These are phyloP conservation scores for Pongo abelii DNA, from an alignment of 2,113 vertebrate genomes.

Conservation along the genomic window DNA sequence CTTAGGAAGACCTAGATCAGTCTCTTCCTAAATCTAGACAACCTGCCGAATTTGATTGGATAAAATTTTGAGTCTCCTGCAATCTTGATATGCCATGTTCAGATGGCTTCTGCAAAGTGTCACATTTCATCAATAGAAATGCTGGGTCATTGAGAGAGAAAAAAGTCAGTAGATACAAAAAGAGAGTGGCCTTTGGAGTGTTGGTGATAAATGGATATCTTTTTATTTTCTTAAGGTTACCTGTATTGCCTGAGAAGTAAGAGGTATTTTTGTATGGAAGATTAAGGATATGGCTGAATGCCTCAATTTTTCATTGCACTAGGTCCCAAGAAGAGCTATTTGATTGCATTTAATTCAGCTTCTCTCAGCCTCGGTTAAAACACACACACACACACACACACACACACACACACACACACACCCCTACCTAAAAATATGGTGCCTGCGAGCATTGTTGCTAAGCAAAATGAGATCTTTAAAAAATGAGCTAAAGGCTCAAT, in stretches of 20 bases:
- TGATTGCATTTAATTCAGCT: slow-evolving; percentile 53
- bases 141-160: slow-evolving; percentile 17
- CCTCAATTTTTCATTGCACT: slow-evolving; percentile 32
- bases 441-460: slow-evolving; percentile 55
- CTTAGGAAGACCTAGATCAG: neutral
- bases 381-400: neutral
- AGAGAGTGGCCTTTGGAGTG: slow-evolving; percentile 20
- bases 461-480: slow-evolving; percentile 70
- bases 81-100: neutral
- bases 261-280: slow-evolving; percentile 34
- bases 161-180: slow-evolving; percentile 21
- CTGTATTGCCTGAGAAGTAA: slow-evolving; percentile 54
- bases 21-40: neutral
- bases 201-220: slow-evolving; percentile 62
- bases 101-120: neutral
- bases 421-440: slow-evolving; percentile 34
- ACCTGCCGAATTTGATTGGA: neutral
- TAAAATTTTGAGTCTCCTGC: neutral
- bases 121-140: slow-evolving; percentile 36
- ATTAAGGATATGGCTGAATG: slow-evolving; percentile 50
- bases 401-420: neutral
- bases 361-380: slow-evolving; percentile 24
- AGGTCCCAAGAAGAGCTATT: slow-evolving; percentile 31
- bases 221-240: slow-evolving; percentile 59
- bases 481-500: slow-evolving; percentile 63